phyloP scores from a whole-genome alignment of 2,888 invertebrate species.

The Zeuzera pyrina region DNA sequence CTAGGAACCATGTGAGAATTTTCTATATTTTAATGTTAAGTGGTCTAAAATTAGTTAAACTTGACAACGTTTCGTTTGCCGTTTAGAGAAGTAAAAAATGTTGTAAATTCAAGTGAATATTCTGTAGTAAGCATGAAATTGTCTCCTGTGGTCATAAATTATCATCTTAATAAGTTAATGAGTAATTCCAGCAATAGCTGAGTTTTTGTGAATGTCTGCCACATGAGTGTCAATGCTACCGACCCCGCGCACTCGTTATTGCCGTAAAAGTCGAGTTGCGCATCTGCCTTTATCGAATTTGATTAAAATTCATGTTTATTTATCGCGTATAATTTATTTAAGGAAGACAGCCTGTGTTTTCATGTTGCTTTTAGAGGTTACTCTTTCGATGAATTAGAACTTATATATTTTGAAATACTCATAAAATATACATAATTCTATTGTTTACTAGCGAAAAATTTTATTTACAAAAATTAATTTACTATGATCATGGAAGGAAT shows the following conservation, averaged over 20 bases:
- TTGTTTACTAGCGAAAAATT: no score
- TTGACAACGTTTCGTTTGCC: no score
- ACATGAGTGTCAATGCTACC: slow-evolving; percentile 46
- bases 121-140: slow-evolving; percentile 50
- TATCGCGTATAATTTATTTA: slow-evolving; percentile 47
- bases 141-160: slow-evolving; percentile 58
- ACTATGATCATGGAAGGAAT: no score
- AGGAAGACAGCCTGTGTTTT: slow-evolving; percentile 33
- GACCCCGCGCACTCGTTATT: slow-evolving; percentile 47
- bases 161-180: slow-evolving; percentile 70
- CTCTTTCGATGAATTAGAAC: no score
- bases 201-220: slow-evolving; percentile 42
- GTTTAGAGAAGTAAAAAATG: slow-evolving; percentile 21
- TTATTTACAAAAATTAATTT: no score
- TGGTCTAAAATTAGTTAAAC: no score
- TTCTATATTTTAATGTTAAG: no score
- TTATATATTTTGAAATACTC: no score
- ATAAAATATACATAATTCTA: no score
- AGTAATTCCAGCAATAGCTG: slow-evolving; percentile 59
- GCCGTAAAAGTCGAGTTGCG: slow-evolving; percentile 49
- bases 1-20: no score
- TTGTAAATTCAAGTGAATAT: slow-evolving; percentile 26
- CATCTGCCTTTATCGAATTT: slow-evolving; percentile 71
- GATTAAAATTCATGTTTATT: slow-evolving; percentile 70
- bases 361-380: no score